Base-by-base conservation (phyloP, 1,140 invertebrate species). In the Reticulitermes speratus region DNA sequence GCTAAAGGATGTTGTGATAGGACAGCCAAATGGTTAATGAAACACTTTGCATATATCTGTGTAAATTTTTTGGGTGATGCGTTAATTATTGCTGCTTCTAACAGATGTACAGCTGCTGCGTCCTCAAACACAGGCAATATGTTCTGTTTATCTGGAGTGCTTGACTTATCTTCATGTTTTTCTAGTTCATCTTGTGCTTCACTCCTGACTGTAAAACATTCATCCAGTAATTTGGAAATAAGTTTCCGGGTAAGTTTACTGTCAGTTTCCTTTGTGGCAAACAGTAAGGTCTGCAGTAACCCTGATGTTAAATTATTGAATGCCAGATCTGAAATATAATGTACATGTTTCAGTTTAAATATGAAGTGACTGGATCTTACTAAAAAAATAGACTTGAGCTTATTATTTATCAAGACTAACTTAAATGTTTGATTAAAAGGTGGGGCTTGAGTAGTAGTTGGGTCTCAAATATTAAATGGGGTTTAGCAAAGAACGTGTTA, bases 241-340 rank as follows among this genome's bases (percentile, higher is more conserved):
- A 95, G 90, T 48, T 89, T 90, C 84, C 94, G 93, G 0, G 92
- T 90, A 44, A 94, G 88, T 69, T 93, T 93, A 44, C 92, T 91
- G 88, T 95, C 93, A 6, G 93, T 88, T 87, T 94, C 93, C 85
- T 94, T 93, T 14, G 96, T 88, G 2, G 94, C 93, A 88, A 93
- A 92, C 8, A 96, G 90, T 55, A 96, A 89, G 9, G 94, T 93
- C 90, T 96, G 95, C 30, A 96, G 88, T n/a, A 97, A 90, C 0
- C 94, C 95, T 3, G 95, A 96, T 0, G 95, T 96, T 30, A 95
- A 89, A 87, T 95, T 94, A 69, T 94, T 91, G 84, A 94, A 93
- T 11, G 95, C 93, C 87, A 96, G 92, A 87, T 96, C 95, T 82
- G 91, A 84, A 87, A 86, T 8, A 88, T 86, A 82, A 55, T 83